Base-by-base conservation (phyloP, 2,797 vertebrate species). In the Hypotaenidia okinawae region DNA sequence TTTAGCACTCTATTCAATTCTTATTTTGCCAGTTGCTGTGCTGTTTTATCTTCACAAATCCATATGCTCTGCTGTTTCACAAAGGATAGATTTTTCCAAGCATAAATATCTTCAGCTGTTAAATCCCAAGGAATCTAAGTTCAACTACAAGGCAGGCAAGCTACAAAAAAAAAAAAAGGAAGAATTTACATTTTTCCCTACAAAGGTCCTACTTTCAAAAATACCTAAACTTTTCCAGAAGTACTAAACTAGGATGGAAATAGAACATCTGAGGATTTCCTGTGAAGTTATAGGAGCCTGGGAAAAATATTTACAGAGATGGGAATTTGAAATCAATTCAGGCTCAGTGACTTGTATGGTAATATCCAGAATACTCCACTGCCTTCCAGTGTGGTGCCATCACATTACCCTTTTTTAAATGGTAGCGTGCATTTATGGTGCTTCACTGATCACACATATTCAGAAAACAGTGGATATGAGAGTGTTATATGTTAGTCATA, bases 1-100 rank as follows among this genome's bases (percentile, higher is more conserved):
- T 95, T 92, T 89, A 91, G 62, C 55, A 73, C 55, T 72, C 69
- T 79, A 76, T 96, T 95, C 51, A 79, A 6, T 73, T 93, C 37
- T 88, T 55, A 62, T 91, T 93, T 89, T 96, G 52, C 55, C 75
- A 80, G 68, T 76, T 92, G 58, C n/a, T 75, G 57, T 69, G 37
- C 22, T 90, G 80, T 79, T 95, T 93, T 86, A 54, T 94, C 86
- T 94, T 95, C 70, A 88, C 11, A 82, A 94, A 90, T 93, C 88
- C 88, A 94, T 93, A 93, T 95, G 95, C 61, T 84, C 33, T 62
- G 51, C 55, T 80, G 11, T 84, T 94, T 76, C 59, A 76, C 49
- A 86, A 81, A 90, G 35, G 39, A 83, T 49, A 85, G 21, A 58
- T 14, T 93, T 89, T 85, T 93, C 37, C 27, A 94, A 72, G 37